These are phyloP conservation scores for Lithobates pipiens DNA, from an alignment of 2,797 vertebrate species.

Conservation along the genomic window DNA sequence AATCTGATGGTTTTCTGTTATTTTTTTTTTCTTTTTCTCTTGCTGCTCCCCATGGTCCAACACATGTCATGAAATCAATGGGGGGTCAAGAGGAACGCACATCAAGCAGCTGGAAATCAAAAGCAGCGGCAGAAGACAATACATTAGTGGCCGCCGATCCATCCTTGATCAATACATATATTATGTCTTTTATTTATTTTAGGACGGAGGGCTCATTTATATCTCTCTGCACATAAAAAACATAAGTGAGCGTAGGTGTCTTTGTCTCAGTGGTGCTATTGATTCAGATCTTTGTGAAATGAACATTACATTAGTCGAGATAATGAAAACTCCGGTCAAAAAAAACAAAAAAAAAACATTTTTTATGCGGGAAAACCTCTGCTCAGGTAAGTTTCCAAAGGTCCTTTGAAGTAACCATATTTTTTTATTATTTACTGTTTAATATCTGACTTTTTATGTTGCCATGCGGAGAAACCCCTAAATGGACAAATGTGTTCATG, in stretches of 20 bases:
- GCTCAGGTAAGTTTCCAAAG: too few species aligned
- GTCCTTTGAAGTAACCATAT: too few species aligned
- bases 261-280: not conserved
- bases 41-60: constrained; percentile 30
- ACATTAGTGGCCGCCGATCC: not conserved
- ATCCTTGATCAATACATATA: constrained; percentile 21
- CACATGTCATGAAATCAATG: constrained; percentile 55
- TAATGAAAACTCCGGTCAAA: not conserved
- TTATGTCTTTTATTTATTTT: constrained; percentile 24
- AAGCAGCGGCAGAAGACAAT: constrained; percentile 17
- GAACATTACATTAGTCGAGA: not conserved
- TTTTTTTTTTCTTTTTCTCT: not conserved
- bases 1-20: constrained; percentile 33
- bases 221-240: not conserved
- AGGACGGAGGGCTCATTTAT: not conserved
- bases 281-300: not conserved
- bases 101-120: constrained; percentile 32
- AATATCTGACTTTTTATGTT: too few species aligned
- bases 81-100: constrained; percentile 28
- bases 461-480: too few species aligned
- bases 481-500: too few species aligned
- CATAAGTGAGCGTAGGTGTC: not conserved
- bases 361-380: too few species aligned
- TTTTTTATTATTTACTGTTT: too few species aligned
- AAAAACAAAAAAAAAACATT: too few species aligned